Conservation (phyloP, 2,113 vertebrate genomes). For the Takifugu bimaculatus region DNA sequence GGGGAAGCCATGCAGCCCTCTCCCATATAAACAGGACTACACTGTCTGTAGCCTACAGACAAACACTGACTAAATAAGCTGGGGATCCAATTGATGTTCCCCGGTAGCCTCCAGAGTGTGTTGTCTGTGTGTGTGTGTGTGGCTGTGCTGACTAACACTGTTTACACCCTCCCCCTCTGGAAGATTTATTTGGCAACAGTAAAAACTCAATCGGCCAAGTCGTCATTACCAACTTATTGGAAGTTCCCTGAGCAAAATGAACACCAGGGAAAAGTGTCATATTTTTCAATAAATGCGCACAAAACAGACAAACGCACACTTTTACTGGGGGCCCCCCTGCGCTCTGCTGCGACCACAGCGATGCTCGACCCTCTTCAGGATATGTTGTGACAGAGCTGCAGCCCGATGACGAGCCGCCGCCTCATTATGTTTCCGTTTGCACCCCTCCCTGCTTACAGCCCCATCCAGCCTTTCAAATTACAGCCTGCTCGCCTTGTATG, state of each 20-base stretch:
- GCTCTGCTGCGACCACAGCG: too few species aligned
- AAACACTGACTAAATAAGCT: conserved; percentile 57
- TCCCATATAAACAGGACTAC: conserved; percentile 45
- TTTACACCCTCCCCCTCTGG: not conserved
- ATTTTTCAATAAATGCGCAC: conserved; percentile 4
- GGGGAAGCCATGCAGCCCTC: conserved; percentile 31
- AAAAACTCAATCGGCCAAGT: conserved; percentile 8
- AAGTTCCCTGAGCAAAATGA: conserved; percentile 1
- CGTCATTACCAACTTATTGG: conserved; percentile 17
- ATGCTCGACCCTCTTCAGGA: too few species aligned
- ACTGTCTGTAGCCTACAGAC: conserved; percentile 33
- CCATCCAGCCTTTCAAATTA: conserved; percentile 36
- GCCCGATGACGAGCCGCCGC: conserved; percentile 46
- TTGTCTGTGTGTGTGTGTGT: conserved; percentile 19
- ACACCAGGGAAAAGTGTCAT: not conserved
- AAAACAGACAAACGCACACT: conserved; percentile 8
- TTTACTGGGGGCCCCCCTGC: too few species aligned
- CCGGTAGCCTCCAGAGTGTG: conserved; percentile 5
- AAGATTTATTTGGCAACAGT: conserved; percentile 26
- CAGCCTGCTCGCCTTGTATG: conserved; percentile 50
- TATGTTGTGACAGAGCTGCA: too few species aligned
- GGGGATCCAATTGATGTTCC: conserved; percentile 36
- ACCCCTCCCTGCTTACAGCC: not conserved
- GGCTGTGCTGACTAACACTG: not conserved
- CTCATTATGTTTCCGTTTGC: conserved; percentile 37